Evolutionary conservation across 1,140 invertebrate genomes (phyloP).

Genomic region (Whitmania pigra): DNA sequence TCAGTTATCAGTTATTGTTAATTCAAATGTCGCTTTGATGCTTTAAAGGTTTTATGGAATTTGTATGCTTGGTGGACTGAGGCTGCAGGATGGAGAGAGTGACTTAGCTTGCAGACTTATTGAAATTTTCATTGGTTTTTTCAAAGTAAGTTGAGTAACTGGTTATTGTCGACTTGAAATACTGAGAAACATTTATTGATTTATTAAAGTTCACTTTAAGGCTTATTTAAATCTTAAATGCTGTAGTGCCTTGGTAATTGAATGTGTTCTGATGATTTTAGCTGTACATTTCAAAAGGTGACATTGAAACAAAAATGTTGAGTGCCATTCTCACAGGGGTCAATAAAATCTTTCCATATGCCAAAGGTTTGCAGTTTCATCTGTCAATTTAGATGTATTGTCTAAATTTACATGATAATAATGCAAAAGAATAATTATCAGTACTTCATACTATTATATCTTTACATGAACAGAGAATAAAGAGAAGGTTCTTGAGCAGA

Average conservation of each 20-base stretch:
- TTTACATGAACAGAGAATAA: slow-evolving; percentile 39
- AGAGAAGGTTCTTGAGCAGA: slow-evolving; percentile 51
- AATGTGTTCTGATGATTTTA: slow-evolving; percentile 40
- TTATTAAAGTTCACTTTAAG: no score
- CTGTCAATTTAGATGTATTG: background rate
- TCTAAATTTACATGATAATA: background rate
- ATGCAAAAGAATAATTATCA: background rate
- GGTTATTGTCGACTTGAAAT: background rate
- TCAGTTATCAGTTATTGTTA: background rate
- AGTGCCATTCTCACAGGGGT: slow-evolving; percentile 74
- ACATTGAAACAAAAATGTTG: slow-evolving; percentile 82
- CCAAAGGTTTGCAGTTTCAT: slow-evolving; percentile 43
- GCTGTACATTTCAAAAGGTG: slow-evolving; percentile 50
- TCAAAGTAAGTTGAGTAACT: slow-evolving; percentile 57
- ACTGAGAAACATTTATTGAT: no score
- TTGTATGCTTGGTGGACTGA: slow-evolving; percentile 70
- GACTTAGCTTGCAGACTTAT: slow-evolving; percentile 69
- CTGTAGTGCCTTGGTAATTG: slow-evolving; percentile 49
- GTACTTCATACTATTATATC: slow-evolving; percentile 14
- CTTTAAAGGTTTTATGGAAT: slow-evolving; percentile 65
- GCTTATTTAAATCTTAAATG: no score
- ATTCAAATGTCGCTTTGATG: background rate
- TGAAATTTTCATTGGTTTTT: slow-evolving; percentile 85
- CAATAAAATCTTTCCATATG: slow-evolving; percentile 71
- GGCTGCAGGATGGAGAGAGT: slow-evolving; percentile 56